Base-by-base conservation (phyloP, 2,113 vertebrate genomes). In the Accipiter virgatus region DNA sequence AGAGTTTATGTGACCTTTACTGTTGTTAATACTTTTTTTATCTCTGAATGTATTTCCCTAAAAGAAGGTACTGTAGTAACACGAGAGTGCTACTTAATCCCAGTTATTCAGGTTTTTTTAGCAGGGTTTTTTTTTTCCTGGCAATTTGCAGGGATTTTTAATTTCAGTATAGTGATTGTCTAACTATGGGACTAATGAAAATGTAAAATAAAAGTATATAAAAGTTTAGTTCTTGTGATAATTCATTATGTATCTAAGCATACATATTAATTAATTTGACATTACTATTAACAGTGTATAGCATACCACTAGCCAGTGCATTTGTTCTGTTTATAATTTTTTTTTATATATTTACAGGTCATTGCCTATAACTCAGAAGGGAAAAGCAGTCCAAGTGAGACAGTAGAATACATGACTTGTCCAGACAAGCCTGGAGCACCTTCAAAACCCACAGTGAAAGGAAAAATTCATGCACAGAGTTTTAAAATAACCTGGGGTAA, bases 321-420 rank as follows among this genome's bases (percentile, higher is more conserved):
- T 66, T 75, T 79, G 13, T 81, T 62, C 29, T 7, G 2, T 50
- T 73, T 66, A 66, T 65, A 73, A 42, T 86, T 36, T 56, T 73
- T 82, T 82, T 26, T 38, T 71, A 45, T 81, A 9, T 89, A 53
- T 84, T 96, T 97, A 40, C 95, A 99, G 99, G 99, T 99, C 97
- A 98, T 98, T 92, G 99, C 99, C 55, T 99, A 99, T 96, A 99
- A 99, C 96, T 98, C 99, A 6, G 99, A 99, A 98, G 99, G 99
- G 53, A 99, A 99, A 97, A 99, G 99, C 96, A 99, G 98, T 97
- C 99, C 99, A 27, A 99, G 99, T 97, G 98, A 98, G 91, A 98
- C 98, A 75, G 98, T 98, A 21, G 99, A 99, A 95, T 99, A 99
- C 81, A 96, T 98, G 93, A 99, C 99, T 15, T 98, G 98, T 90